Evolutionary conservation across 2,797 vertebrate genomes (phyloP).

Genomic region (Pangasius macronema): DNA sequence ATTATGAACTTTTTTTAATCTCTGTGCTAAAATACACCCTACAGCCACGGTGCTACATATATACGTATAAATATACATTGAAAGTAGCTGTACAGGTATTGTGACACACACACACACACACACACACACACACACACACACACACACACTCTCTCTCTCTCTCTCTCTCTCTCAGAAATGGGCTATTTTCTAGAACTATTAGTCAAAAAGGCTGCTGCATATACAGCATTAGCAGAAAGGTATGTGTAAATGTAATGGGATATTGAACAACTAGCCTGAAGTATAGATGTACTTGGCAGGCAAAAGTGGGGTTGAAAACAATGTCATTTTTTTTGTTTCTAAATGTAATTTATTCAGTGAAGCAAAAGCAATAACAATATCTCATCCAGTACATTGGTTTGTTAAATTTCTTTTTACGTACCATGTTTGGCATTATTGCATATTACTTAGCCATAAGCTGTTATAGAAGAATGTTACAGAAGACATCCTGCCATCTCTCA

Average conservation of each 20-base stretch:
- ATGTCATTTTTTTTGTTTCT: background rate
- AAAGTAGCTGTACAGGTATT: background rate
- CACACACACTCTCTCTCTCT: no score
- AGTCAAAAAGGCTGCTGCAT: background rate
- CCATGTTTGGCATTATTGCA: background rate
- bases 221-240: background rate
- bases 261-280: constrained; percentile 10
- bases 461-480: background rate
- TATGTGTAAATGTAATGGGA: background rate
- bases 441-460: background rate
- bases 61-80: no score
- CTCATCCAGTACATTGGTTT: background rate
- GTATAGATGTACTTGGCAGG: background rate
- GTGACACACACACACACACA: no score
- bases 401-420: background rate
- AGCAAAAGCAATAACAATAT: background rate
- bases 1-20: background rate
- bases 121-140: no score
- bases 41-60: background rate
- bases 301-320: background rate
- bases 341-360: constrained; percentile 24
- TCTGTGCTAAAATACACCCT: background rate
- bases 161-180: no score
- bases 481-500: constrained; percentile 3
- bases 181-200: background rate